Evolutionary conservation across 2,888 invertebrate genomes (phyloP).

Genomic region (Augochlorella aurata): DNA sequence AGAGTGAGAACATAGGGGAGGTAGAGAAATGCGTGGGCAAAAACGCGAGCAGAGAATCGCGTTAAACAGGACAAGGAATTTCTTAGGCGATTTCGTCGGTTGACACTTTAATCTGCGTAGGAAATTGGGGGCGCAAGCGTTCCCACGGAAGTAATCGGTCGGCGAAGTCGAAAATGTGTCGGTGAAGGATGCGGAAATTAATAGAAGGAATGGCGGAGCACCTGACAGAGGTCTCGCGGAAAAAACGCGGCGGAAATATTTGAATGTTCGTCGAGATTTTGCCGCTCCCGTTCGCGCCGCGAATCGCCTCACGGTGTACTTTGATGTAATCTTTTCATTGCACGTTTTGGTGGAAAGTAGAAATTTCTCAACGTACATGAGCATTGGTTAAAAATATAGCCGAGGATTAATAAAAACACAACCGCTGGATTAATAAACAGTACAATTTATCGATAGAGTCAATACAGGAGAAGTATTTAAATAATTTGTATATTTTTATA

Average conservation of each 20-base stretch:
- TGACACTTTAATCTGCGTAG: conserved; percentile 33
- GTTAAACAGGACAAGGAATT: not conserved
- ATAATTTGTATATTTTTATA: no score
- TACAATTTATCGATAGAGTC: no score
- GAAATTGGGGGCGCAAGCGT: conserved; percentile 15
- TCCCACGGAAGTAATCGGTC: conserved; percentile 19
- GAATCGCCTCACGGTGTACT: not conserved
- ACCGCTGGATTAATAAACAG: no score
- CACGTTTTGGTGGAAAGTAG: not conserved
- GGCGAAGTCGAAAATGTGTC: conserved; percentile 15
- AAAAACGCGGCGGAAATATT: not conserved
- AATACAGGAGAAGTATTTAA: no score
- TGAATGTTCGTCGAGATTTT: not conserved
- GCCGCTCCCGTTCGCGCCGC: not conserved
- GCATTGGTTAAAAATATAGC: no score
- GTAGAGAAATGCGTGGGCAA: not conserved
- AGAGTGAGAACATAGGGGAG: not conserved
- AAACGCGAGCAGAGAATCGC: not conserved
- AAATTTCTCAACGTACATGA: no score
- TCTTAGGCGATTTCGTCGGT: not conserved
- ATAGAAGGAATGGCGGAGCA: not conserved
- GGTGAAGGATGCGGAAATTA: conserved; percentile 6
- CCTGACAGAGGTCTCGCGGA: not conserved
- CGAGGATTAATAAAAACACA: no score
- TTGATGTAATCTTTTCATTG: not conserved